Percentiles rank a stretch among this genome's conserved stretches.
phyloP scores from a whole-genome alignment of 1,140 invertebrate species.

The Calliphora vicina region DNA sequence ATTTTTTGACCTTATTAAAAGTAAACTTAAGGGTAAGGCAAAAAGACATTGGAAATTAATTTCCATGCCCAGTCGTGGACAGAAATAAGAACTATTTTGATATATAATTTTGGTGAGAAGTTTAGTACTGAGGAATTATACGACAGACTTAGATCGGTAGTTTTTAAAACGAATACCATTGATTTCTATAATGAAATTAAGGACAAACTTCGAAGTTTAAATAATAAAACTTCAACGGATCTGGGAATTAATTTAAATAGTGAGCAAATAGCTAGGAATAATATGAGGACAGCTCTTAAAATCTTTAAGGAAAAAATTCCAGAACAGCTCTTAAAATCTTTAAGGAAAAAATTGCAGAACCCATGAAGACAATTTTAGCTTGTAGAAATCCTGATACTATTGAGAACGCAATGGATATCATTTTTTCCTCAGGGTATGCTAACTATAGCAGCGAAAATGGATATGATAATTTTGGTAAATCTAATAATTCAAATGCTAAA shows the following conservation, averaged over 20 bases:
- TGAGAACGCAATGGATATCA: background rate
- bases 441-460: background rate
- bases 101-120: background rate
- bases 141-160: background rate
- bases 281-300: background rate
- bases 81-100: background rate
- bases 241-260: background rate
- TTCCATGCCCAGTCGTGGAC: background rate
- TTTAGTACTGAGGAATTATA: background rate
- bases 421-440: background rate
- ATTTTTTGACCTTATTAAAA: constrained; percentile 36
- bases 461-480: background rate
- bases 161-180: background rate
- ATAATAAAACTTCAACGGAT: background rate
- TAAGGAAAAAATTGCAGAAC: background rate
- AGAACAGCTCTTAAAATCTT: background rate
- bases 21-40: constrained; percentile 28
- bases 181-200: background rate
- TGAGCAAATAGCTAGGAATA: background rate
- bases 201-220: background rate
- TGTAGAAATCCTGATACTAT: background rate
- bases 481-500: background rate
- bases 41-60: constrained; percentile 35
- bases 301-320: background rate
- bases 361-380: background rate